A percentile compares a stretch with the other conserved stretches of the same genome.
phyloP scores from a whole-genome alignment of 2,113 vertebrate species.

The Aegithalos caudatus region DNA sequence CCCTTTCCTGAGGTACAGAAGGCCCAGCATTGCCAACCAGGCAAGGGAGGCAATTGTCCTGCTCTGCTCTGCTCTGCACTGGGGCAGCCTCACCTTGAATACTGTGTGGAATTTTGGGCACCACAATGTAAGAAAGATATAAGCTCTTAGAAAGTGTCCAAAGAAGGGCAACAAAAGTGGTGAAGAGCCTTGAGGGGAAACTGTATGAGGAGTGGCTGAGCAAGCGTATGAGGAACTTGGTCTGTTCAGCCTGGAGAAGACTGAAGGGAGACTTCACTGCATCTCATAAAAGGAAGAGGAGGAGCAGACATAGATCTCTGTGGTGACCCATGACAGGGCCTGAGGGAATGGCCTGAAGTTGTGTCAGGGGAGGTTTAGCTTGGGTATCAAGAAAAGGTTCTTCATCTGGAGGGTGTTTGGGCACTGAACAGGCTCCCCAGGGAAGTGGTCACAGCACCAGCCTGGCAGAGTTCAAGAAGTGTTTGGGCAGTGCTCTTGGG shows the following conservation, averaged over 20 bases:
- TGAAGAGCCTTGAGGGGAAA: background rate
- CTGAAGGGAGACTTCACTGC: background rate
- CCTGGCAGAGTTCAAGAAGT: background rate
- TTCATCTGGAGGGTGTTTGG: background rate
- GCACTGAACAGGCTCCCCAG: background rate
- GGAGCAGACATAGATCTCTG: background rate
- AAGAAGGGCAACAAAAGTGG: background rate
- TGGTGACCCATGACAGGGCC: background rate
- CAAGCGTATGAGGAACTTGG: too few species aligned
- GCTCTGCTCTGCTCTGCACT: background rate
- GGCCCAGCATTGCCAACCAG: accelerated
- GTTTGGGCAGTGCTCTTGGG: accelerated
- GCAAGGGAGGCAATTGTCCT: background rate
- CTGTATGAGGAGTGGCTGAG: accelerated
- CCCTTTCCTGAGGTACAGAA: accelerated
- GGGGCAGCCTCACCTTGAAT: background rate
- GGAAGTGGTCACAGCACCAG: background rate
- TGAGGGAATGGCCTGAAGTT: background rate
- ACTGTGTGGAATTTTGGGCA: background rate
- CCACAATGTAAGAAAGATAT: background rate
- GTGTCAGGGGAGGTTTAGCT: background rate
- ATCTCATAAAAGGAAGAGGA: background rate
- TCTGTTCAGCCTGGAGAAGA: background rate
- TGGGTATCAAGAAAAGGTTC: background rate
- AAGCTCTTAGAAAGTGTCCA: background rate